A percentile compares a stretch with the other conserved stretches of the same genome.
These are phyloP conservation scores for Blastobasis adustella DNA, from an alignment of 2,888 invertebrate species.

Conservation along the genomic window DNA sequence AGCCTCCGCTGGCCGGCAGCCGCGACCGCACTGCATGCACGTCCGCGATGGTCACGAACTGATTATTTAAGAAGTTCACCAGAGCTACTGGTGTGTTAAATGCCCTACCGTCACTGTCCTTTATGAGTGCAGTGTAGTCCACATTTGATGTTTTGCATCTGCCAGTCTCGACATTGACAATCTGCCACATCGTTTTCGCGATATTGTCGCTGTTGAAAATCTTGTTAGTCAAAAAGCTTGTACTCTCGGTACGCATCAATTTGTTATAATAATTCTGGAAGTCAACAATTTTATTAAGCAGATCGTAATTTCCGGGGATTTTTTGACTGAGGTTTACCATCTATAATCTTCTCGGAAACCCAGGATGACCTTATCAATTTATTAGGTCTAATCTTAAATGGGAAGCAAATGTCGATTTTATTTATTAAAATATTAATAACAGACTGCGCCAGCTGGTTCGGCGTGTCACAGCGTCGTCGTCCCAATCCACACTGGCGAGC, in stretches of 20 bases:
- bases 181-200: neutral
- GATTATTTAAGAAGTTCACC: slow-evolving; percentile 1
- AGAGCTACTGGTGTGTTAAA: neutral
- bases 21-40: neutral
- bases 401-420: neutral
- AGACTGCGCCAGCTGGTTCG: neutral
- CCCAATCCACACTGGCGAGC: neutral
- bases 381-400: neutral
- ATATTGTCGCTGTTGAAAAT: neutral
- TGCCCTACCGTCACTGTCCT: neutral
- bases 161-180: neutral
- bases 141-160: neutral
- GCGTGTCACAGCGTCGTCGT: neutral
- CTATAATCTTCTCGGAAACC: neutral
- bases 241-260: neutral
- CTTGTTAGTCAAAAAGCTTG: neutral
- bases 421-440: neutral
- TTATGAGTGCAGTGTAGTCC: neutral
- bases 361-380: neutral
- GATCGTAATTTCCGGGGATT: neutral
- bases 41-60: slow-evolving; percentile 1
- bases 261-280: neutral
- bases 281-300: neutral
- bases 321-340: neutral
- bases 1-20: neutral